Evolutionary conservation across 2,113 vertebrate genomes (phyloP), one percentile per base, ranked within the genome.

Genomic region (Illadopsis cleaveri): DNA sequence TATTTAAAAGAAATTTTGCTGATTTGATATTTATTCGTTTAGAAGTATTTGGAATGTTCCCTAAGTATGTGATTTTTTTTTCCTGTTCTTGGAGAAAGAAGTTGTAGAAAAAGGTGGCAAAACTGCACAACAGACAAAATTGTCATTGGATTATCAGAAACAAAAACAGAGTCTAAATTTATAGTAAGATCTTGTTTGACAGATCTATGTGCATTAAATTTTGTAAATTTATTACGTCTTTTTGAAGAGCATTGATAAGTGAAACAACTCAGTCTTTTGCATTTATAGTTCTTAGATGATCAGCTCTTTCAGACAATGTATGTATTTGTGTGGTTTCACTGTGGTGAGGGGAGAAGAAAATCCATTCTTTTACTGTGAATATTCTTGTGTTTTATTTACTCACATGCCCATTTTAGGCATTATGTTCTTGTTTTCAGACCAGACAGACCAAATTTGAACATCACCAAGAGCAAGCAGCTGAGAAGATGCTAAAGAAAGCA

Each of bases 401-500:
- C 47, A 35, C 9, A 0, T 77, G 40, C 9, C 48, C 22, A 16
- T 57, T 86, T 92, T n/a, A 91, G 70, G 15, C 24, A 19, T 88
- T 58, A 23, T 44, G 5, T 81, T 86, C 40, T 93, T 77, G 15
- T 57, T 95, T 97, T 18, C 96, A 99, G 99, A 99, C 98, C 16
- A 98, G 98, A 96, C 99, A 99, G 97, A 99, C 98, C 97, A 98
- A 99, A 97, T 98, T 99, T 95, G 99, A 99, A 97, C 98, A 99
- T 96, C 98, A 98, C 38, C 99, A 99, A 94, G 99, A 99, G 96
- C 99, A 99, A 97, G 99, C 98, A 79, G 99, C 99, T 50, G 99
- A 99, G 96, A 98, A 99, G 97, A 98, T 99, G 98, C 98, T 99
- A 72, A 99, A 99, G 97, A 99, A 99, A 91, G 99, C 99, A 48